phyloP scores from a whole-genome alignment of 2,888 invertebrate species.

The Endomychus coccineus region DNA sequence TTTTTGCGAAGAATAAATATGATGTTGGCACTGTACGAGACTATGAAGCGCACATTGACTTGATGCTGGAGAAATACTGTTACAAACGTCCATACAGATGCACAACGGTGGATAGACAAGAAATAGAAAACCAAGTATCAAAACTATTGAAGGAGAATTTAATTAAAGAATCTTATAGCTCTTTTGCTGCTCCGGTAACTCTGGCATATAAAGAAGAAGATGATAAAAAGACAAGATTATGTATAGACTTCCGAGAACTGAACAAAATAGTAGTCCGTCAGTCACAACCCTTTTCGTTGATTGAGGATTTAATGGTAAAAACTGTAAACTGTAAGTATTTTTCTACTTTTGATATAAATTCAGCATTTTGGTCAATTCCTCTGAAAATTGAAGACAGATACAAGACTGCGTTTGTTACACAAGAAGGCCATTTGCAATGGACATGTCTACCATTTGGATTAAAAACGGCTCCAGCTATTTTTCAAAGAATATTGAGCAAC shows the following conservation, averaged over 20 bases:
- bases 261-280: conserved; percentile 28
- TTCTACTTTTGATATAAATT: conserved; percentile 33
- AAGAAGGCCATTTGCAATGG: too few relatives aligned
- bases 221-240: conserved; percentile 25
- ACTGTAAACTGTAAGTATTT: conserved; percentile 33
- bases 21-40: conserved; percentile 16
- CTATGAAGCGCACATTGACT: conserved; percentile 19
- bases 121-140: conserved; percentile 18
- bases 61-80: too few relatives aligned
- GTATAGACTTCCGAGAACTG: conserved; percentile 5
- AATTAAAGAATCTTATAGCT: conserved; percentile 16
- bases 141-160: conserved; percentile 22
- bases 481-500: conserved; percentile 24
- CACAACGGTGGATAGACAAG: conserved; percentile 20
- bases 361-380: conserved; percentile 38
- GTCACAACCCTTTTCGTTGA: conserved; percentile 33
- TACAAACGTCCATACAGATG: conserved; percentile 15
- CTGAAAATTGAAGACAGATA: conserved; percentile 29
- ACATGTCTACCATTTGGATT: conserved; percentile 24
- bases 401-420: conserved; percentile 34
- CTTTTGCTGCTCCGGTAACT: conserved; percentile 26
- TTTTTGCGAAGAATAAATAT: conserved; percentile 21
- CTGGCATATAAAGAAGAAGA: conserved; percentile 27
- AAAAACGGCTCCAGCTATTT: conserved; percentile 33
- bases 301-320: conserved; percentile 32